Conservation (phyloP, 1,140 invertebrate species). For the Tribolium castaneum region DNA sequence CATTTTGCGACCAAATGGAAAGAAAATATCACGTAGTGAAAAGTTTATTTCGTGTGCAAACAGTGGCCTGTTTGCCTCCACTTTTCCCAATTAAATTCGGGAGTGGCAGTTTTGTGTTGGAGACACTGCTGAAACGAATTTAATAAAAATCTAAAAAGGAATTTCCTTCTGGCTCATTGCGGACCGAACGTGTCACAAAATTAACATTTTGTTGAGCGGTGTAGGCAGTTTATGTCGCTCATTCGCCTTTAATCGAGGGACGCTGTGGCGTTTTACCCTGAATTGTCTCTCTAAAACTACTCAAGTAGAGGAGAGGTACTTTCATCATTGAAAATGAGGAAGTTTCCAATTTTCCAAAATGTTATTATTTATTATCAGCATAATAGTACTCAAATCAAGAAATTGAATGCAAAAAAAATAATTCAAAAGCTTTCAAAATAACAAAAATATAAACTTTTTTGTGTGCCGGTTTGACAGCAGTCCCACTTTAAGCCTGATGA, state of each 20-base stretch:
- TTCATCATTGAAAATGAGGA: background rate
- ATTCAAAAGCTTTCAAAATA: too few relatives aligned
- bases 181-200: background rate
- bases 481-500: too few relatives aligned
- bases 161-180: background rate
- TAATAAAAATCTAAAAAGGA: background rate
- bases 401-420: too few relatives aligned
- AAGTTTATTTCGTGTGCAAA: background rate
- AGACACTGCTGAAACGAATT: background rate
- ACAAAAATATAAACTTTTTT: too few relatives aligned
- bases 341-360: too few relatives aligned
- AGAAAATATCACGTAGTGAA: background rate
- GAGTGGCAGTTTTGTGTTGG: background rate
- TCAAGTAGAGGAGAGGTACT: background rate
- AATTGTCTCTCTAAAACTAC: background rate
- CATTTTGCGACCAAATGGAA: conserved; percentile 1
- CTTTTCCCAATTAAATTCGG: background rate
- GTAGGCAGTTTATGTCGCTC: background rate
- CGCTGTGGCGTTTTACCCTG: conserved; percentile 2
- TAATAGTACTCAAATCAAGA: too few relatives aligned
- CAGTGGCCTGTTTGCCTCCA: background rate
- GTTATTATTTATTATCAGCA: too few relatives aligned
- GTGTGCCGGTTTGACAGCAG: too few relatives aligned
- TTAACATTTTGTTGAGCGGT: conserved; percentile 1
- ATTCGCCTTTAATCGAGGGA: conserved; percentile 1